Conservation (phyloP, 2,113 vertebrate species). For the Oceanites oceanicus region DNA sequence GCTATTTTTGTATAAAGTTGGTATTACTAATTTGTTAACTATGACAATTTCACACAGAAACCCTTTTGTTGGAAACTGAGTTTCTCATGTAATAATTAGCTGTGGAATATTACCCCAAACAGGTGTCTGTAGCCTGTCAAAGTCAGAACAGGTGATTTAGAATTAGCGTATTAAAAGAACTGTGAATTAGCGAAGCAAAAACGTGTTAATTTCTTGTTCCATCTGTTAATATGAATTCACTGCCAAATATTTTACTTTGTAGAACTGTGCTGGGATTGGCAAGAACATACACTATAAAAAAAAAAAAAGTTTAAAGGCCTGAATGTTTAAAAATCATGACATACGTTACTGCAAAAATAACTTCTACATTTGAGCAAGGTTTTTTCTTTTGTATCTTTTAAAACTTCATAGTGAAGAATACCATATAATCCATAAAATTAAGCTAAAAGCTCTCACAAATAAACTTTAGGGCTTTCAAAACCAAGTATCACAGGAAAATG, state of each 20-base stretch:
- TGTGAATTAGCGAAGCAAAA: constrained; percentile 95
- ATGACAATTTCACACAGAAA: constrained; percentile 88
- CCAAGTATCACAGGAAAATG: constrained; percentile 33
- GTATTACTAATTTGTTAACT: constrained; percentile 88
- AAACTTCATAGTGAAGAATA: constrained; percentile 72
- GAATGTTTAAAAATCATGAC: constrained; percentile 87
- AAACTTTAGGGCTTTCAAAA: constrained; percentile 70
- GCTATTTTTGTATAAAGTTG: constrained; percentile 74
- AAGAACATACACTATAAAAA: constrained; percentile 88
- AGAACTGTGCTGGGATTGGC: constrained; percentile 87
- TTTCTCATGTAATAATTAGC: constrained; percentile 98
- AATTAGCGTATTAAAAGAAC: constrained; percentile 94
- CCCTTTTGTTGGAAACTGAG: constrained; percentile 86
- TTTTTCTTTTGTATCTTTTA: constrained; percentile 81
- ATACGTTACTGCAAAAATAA: constrained; percentile 86
- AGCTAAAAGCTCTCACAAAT: constrained; percentile 64
- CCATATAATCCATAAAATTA: constrained; percentile 66
- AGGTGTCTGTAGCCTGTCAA: constrained; percentile 98
- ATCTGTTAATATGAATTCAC: constrained; percentile 99
- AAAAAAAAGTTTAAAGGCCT: constrained; percentile 84
- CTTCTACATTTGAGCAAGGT: constrained; percentile 80
- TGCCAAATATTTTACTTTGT: constrained; percentile 97
- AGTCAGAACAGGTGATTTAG: constrained; percentile 92
- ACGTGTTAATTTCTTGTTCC: constrained; percentile 99
- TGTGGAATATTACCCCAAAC: constrained; percentile 95